A percentile compares a stretch with the other conserved stretches of the same genome.
Evolutionary conservation across 1,140 invertebrate species (phyloP).

Genomic region (Paraescarpia echinospica): DNA sequence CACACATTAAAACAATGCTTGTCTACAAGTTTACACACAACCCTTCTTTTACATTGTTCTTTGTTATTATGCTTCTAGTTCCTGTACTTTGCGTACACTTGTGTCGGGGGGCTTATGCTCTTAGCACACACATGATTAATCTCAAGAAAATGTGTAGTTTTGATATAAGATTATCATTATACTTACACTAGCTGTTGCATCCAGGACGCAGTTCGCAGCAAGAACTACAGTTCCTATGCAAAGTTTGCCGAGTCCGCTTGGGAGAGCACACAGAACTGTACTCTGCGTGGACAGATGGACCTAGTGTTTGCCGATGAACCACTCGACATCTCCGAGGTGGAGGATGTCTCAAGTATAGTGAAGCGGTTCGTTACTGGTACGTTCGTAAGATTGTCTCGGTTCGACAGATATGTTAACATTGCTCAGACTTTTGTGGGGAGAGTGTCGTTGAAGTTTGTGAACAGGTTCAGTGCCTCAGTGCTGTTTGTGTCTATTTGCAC

Average conservation of each 20-base stretch:
- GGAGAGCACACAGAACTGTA: conserved; percentile 84
- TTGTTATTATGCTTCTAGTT: no score
- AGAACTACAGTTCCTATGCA: conserved; percentile 82
- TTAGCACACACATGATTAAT: no score
- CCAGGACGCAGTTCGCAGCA: conserved; percentile 80
- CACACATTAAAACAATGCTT: no score
- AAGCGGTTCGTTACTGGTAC: conserved; percentile 78
- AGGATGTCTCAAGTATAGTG: conserved; percentile 89
- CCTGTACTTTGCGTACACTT: no score
- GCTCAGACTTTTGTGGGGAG: background rate
- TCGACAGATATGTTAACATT: conserved; percentile 6
- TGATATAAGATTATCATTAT: background rate
- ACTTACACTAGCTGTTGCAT: no score
- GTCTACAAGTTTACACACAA: no score
- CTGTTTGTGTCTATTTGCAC: no score
- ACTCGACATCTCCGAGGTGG: conserved; percentile 85
- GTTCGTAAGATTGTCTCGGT: conserved; percentile 19
- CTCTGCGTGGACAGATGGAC: conserved; percentile 89
- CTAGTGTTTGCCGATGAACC: conserved; percentile 71
- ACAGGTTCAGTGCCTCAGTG: no score
- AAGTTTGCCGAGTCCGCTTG: conserved; percentile 84
- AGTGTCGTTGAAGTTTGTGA: no score
- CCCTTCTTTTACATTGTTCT: no score
- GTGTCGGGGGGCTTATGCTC: no score
- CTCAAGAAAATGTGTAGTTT: no score